phyloP scores from a whole-genome alignment of 2,113 vertebrate genomes.

The Pteronura brasiliensis region DNA sequence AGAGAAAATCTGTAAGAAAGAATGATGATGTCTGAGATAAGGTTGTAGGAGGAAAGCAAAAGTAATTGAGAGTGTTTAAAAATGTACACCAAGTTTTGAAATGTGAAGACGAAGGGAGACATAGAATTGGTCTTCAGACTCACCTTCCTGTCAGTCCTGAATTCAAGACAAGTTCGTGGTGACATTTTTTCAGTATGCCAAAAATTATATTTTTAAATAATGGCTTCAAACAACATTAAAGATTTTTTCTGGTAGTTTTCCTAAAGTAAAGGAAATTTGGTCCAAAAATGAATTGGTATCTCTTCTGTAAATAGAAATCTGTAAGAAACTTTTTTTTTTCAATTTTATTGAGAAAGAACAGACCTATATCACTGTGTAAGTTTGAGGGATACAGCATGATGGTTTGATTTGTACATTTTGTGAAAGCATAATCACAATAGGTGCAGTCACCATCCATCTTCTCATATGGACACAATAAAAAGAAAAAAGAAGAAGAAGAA shows the following conservation, averaged over 20 bases:
- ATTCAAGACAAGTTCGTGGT: background rate
- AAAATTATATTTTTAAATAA: slow-evolving; percentile 14
- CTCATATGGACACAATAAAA: background rate
- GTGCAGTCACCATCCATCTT: background rate
- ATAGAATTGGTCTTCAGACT: background rate
- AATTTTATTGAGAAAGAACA: background rate
- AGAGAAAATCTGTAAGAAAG: background rate
- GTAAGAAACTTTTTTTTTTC: background rate
- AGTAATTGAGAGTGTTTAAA: background rate
- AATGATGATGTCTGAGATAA: background rate
- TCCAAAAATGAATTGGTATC: background rate
- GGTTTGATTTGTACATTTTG: background rate
- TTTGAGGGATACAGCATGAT: background rate
- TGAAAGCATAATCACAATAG: background rate
- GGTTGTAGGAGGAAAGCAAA: slow-evolving; percentile 1
- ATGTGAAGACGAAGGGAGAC: background rate
- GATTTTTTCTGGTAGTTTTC: background rate
- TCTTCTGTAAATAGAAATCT: background rate
- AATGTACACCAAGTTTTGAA: background rate
- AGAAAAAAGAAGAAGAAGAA: background rate
- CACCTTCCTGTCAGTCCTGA: background rate
- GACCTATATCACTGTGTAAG: background rate
- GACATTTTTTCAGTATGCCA: background rate
- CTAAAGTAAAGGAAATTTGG: background rate
- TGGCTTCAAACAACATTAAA: background rate